phyloP scores from a whole-genome alignment of 2,113 vertebrate species.

The Hydrochoerus hydrochaeris region DNA sequence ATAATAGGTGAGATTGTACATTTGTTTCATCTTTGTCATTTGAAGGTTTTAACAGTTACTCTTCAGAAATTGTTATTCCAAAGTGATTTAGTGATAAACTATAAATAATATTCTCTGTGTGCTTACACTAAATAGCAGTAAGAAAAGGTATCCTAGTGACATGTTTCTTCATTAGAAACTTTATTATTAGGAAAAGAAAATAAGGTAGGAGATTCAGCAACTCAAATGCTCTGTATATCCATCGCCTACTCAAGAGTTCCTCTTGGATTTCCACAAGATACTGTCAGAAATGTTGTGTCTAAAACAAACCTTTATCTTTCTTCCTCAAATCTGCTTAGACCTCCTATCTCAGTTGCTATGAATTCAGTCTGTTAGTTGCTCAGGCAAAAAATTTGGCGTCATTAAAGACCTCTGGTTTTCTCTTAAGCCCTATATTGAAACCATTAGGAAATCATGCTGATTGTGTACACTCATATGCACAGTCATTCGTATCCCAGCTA shows the following conservation, averaged over 20 bases:
- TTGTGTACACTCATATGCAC: no score
- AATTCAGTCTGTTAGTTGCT: neutral
- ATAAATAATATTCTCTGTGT: conserved; percentile 41
- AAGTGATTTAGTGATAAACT: neutral
- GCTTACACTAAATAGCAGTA: neutral
- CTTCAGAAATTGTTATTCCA: conserved; percentile 4
- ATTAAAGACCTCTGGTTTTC: neutral
- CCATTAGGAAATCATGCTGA: neutral
- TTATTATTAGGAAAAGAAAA: neutral
- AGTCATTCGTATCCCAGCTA: neutral
- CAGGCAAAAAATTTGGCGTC: neutral
- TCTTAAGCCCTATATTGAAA: neutral
- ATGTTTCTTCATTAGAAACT: neutral
- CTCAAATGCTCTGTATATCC: neutral
- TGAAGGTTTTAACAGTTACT: conserved; percentile 59
- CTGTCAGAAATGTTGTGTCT: neutral
- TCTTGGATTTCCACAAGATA: neutral
- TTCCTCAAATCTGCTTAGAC: neutral
- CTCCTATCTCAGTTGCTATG: neutral
- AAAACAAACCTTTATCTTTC: neutral
- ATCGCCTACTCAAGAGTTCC: neutral
- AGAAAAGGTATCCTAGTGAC: neutral
- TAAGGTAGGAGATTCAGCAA: neutral
- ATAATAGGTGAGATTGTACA: conserved; percentile 65
- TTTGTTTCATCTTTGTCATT: conserved; percentile 80